Base-by-base conservation (phyloP, 1,140 invertebrate genomes). In the Sycophila sp. region DNA sequence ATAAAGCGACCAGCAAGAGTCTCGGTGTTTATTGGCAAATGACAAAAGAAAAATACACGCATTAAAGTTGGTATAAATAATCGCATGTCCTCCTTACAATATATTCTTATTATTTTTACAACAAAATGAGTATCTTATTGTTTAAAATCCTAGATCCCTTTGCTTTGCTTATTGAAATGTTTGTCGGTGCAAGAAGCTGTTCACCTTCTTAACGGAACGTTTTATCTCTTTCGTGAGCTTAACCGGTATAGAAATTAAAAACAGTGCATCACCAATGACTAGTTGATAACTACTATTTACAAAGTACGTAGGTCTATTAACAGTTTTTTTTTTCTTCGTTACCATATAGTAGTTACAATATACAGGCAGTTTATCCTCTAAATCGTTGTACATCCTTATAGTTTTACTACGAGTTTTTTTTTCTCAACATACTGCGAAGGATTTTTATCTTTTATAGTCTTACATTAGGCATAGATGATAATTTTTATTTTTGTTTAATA, bases 321-420 rank as follows among this genome's bases (percentile, higher is more conserved):
- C 64, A 56, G 42, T 45, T 58, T 64, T 47, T 58, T 64, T 47
- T 62, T 65, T 66, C 42, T 22, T 42, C 40, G 19, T 32, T 69
- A 63, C 15, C 40, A 40, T 42, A 49, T 24, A 62, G 42, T 78
- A 45, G 71, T 80, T 83, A 81, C 78, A 69, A 76, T 84, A 82
- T 78, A 84, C 73, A 74, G 49, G 55, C 45, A 70, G 69, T 45
- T 76, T 83, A 81, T 63, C 77, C 77, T 38, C 81, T 83, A 85
- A 75, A 71, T 85, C 83, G 82, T 85, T 85, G 83, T 84, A 85
- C 82, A 82, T 82, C 72, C 74, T 83, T 81, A 80, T 56, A 69
- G 64, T 79, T 53, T 19, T 47, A 69, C 34, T n/a, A 67, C 24
- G 71, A 75, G 74, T 34, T 58, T 72, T 73, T 34, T 42, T 67